These are phyloP conservation scores for Rhagium mordax DNA, from an alignment of 2,888 invertebrate genomes.

Conservation along the genomic window DNA sequence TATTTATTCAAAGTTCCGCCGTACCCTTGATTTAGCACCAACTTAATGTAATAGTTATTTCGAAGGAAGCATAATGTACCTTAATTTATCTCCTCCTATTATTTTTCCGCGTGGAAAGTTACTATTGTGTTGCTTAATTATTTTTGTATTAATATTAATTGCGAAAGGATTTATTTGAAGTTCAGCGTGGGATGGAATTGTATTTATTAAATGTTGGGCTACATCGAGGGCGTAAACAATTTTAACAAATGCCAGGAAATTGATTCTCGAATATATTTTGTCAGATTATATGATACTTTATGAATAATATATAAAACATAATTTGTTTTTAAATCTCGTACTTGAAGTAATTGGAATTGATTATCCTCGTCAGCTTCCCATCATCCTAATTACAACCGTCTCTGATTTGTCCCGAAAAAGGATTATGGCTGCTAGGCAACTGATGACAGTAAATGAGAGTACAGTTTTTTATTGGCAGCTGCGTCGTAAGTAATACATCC, in stretches of 20 bases:
- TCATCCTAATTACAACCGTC: neutral
- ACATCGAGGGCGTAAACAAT: too few relatives aligned
- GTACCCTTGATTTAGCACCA: constrained; percentile 11
- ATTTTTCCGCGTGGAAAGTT: neutral
- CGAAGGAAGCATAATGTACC: constrained; percentile 4
- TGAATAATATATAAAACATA: too few relatives aligned
- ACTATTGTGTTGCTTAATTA: neutral
- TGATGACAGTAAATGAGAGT: neutral
- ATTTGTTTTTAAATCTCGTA: too few relatives aligned
- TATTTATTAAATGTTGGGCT: too few relatives aligned
- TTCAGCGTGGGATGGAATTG: too few relatives aligned
- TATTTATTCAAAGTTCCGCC: constrained; percentile 21
- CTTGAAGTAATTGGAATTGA: too few relatives aligned
- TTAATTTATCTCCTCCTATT: constrained; percentile 9
- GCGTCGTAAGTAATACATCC: neutral
- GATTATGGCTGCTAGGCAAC: neutral
- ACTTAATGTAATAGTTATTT: constrained; percentile 15
- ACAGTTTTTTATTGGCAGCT: neutral
- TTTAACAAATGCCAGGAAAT: too few relatives aligned
- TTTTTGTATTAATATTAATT: constrained; percentile 3
- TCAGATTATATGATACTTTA: too few relatives aligned
- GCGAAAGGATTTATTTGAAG: too few relatives aligned
- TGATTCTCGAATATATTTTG: too few relatives aligned
- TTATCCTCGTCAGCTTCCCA: neutral
- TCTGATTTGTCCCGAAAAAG: neutral